A percentile compares a stretch with the other conserved stretches of the same genome.
Evolutionary conservation across 2,888 invertebrate genomes (phyloP).

Genomic region (Chalcis sispes): DNA sequence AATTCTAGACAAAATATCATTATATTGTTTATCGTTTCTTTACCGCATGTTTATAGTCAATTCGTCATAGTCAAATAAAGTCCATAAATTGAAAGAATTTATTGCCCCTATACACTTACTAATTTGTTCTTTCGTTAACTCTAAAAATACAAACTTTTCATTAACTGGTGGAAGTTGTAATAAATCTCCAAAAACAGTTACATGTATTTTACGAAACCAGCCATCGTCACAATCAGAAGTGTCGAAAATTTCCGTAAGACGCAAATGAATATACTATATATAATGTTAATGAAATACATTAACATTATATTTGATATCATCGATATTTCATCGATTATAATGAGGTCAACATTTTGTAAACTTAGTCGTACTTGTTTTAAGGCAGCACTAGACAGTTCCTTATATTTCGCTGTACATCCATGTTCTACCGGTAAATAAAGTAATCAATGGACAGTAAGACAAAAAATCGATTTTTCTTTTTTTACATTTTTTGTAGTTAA

Average conservation of each 20-base stretch:
- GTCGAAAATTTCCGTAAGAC: slow-evolving; percentile 65
- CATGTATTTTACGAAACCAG: slow-evolving; percentile 66
- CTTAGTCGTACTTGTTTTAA: slow-evolving; percentile 62
- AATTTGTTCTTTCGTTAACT: slow-evolving; percentile 58
- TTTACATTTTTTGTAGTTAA: too few species aligned
- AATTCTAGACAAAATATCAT: slow-evolving; percentile 60
- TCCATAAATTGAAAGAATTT: slow-evolving; percentile 63
- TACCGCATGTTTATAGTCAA: slow-evolving; percentile 66
- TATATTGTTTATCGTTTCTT: slow-evolving; percentile 59
- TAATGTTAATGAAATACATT: too few species aligned
- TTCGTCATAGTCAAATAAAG: slow-evolving; percentile 65
- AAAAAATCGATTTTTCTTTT: too few species aligned
- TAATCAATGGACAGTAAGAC: slow-evolving; percentile 64
- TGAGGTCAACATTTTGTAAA: slow-evolving; percentile 63
- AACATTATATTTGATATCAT: slow-evolving; percentile 63
- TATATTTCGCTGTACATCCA: slow-evolving; percentile 65
- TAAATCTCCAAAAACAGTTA: slow-evolving; percentile 67
- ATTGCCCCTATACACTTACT: slow-evolving; percentile 62
- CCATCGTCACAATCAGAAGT: slow-evolving; percentile 63
- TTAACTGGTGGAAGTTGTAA: slow-evolving; percentile 67
- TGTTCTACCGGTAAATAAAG: slow-evolving; percentile 65
- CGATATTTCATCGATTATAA: slow-evolving; percentile 66
- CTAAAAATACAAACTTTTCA: slow-evolving; percentile 62
- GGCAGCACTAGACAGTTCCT: slow-evolving; percentile 62
- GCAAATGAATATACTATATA: slow-evolving; percentile 64